Evolutionary conservation across 2,113 vertebrate genomes (phyloP), one percentile per base, ranked within the genome.

Genomic region (Ardeotis arabs): DNA sequence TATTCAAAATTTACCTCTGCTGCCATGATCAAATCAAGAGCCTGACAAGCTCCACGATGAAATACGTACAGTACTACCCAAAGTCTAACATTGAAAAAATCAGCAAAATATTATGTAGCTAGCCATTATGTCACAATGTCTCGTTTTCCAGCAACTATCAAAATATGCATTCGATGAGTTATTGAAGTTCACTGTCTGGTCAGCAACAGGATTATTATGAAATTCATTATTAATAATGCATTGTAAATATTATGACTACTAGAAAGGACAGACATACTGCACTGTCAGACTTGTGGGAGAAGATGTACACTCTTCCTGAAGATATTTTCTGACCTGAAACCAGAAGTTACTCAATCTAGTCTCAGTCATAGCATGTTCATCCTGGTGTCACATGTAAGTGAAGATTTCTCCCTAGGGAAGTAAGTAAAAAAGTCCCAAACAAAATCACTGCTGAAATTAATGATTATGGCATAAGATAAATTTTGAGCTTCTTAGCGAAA

Each of bases 171-270:
- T 72, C 2, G 2, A 37, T 95, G 83, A 89, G 72, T 89, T 96
- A 96, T 73, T 95, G 78, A 97, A 91, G 83, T 77, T 91, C 96
- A 96, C 85, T 66, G 80, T 92, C 95, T 96, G 91, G 66, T 91
- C 92, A 96, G 70, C 74, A 69, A 66, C 11, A 63, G 82, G 62
- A 93, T 89, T 93, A 89, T n/a, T 72, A 84, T 75, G 59, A 93
- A 96, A 91, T 94, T 97, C 7, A 13, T 95, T 95, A 95, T 92
- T 92, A 95, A 89, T 83, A 92, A 95, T 69, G 41, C 22, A 55
- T 31, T 80, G 49, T 67, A 97, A 96, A 97, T 93, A 94, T 87
- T 87, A 95, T 94, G 94, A 92, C 86, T 97, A 89, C 35, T 77
- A 45, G 78, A 52, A 95, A 81, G 50, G 80, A 60, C 69, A 92